These are phyloP conservation scores for Ctenopoma kingsleyae DNA, from an alignment of 2,797 vertebrate genomes.

Conservation along the genomic window DNA sequence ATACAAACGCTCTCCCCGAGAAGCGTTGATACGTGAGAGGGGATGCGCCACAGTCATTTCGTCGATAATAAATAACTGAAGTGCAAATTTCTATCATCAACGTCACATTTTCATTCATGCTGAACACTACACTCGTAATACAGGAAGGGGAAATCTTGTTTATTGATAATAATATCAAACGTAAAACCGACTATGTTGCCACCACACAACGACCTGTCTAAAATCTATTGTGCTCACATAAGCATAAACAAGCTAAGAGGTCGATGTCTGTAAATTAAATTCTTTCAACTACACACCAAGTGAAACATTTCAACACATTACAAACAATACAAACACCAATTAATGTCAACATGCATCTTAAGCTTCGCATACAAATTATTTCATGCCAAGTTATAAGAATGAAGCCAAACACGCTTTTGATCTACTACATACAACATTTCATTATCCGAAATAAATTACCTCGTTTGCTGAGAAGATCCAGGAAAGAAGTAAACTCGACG, in stretches of 20 bases:
- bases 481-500: slow-evolving; percentile 66
- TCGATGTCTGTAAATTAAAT: slow-evolving; percentile 58
- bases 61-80: slow-evolving; percentile 64
- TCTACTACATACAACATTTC: slow-evolving; percentile 36
- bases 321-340: slow-evolving; percentile 21
- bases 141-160: slow-evolving; percentile 6
- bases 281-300: slow-evolving; percentile 29
- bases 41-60: slow-evolving; percentile 72
- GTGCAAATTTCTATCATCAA: slow-evolving; percentile 55
- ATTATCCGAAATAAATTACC: slow-evolving; percentile 69
- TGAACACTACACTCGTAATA: slow-evolving; percentile 26
- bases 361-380: slow-evolving; percentile 28
- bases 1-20: slow-evolving; percentile 58
- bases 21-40: slow-evolving; percentile 54
- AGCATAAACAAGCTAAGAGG: slow-evolving; percentile 67
- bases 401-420: slow-evolving; percentile 40
- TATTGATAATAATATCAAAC: slow-evolving; percentile 29
- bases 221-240: slow-evolving; percentile 76
- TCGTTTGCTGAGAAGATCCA: slow-evolving; percentile 52
- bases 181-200: slow-evolving; percentile 44
- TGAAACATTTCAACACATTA: slow-evolving; percentile 33
- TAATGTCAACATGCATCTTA: slow-evolving; percentile 10
- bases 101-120: slow-evolving; percentile 56
- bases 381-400: slow-evolving; percentile 49
- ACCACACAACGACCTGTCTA: slow-evolving; percentile 71